Evolutionary conservation across 2,113 vertebrate species (phyloP).

Genomic region (Corvus moneduloides): DNA sequence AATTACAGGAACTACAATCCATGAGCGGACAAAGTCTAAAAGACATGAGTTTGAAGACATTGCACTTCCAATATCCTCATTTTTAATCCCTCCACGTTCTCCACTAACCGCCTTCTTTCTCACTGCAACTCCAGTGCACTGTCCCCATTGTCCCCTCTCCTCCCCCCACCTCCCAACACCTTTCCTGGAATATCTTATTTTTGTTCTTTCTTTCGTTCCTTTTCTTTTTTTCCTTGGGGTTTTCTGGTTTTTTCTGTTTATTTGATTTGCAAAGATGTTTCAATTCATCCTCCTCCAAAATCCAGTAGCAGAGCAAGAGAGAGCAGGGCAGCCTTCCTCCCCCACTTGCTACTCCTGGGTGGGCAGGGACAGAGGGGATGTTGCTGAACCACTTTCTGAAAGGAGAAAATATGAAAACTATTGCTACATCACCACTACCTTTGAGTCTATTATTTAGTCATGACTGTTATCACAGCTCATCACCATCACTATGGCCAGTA

Average conservation of each 20-base stretch:
- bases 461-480: neutral
- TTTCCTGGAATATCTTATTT: neutral
- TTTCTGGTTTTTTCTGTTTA: neutral
- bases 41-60: neutral
- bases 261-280: neutral
- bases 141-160: rapidly evolving
- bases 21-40: neutral
- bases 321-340: neutral
- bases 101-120: neutral
- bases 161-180: neutral
- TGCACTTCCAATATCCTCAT: neutral
- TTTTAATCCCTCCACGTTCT: neutral
- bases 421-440: neutral
- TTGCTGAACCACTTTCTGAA: neutral
- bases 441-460: neutral
- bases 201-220: neutral
- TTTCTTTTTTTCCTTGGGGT: too few relatives aligned
- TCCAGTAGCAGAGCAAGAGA: neutral
- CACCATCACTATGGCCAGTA: neutral
- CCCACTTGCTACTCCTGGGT: neutral
- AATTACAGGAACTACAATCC: neutral
- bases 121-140: neutral
- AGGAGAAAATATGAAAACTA: neutral
- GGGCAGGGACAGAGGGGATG: neutral
- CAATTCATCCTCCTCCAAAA: neutral